Percentiles rank a stretch among this genome's conserved stretches.
Evolutionary conservation across 2,113 vertebrate species (phyloP).

Genomic region (Lathamus discolor): DNA sequence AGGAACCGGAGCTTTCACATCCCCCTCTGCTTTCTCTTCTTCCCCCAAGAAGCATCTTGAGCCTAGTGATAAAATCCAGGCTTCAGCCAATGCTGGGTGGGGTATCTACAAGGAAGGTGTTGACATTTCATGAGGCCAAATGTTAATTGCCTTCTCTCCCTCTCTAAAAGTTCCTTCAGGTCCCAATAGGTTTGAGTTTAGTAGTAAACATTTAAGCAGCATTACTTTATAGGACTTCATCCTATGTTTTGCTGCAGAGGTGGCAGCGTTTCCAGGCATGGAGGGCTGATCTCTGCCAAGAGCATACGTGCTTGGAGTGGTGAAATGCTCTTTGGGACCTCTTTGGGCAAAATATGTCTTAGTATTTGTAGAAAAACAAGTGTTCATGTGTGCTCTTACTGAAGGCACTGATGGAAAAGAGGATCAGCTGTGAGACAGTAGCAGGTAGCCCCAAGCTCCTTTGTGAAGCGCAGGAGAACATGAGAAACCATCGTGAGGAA

Average conservation of each 20-base stretch:
- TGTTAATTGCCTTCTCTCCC: not conserved
- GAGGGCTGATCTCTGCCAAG: not conserved
- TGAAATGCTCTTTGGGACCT: not conserved
- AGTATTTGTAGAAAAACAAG: not conserved
- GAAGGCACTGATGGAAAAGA: not conserved
- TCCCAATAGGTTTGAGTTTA: not conserved
- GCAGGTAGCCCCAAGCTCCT: not conserved
- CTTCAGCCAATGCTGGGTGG: not conserved
- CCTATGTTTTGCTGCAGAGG: not conserved
- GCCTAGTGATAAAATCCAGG: slow-evolving; percentile 5
- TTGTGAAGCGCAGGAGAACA: not conserved
- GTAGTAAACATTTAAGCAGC: not conserved
- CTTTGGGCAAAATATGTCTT: not conserved
- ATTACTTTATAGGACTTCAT: not conserved
- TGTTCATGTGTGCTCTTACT: accelerated
- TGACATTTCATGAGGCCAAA: not conserved
- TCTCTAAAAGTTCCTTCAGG: not conserved
- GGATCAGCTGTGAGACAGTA: not conserved
- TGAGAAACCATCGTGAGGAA: accelerated
- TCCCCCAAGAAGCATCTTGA: not conserved
- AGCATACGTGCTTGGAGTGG: not conserved
- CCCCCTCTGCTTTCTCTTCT: not conserved
- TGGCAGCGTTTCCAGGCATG: not conserved
- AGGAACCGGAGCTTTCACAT: not conserved
- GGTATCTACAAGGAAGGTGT: not conserved